phyloP scores from a whole-genome alignment of 2,113 vertebrate genomes.

The Rhinogobius similis region DNA sequence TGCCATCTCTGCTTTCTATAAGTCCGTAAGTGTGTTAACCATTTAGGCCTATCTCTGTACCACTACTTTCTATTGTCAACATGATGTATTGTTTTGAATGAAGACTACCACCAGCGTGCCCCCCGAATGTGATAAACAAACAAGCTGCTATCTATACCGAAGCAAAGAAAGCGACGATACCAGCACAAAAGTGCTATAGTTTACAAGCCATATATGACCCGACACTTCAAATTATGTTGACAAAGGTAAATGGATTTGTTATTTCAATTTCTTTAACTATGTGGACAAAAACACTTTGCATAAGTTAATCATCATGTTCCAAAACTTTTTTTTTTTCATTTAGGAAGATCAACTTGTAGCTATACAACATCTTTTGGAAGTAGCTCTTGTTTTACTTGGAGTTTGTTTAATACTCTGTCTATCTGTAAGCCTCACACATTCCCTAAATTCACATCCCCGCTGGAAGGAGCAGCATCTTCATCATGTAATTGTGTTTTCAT shows the following conservation, averaged over 20 bases:
- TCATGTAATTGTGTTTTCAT: conserved; percentile 55
- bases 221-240: conserved; percentile 71
- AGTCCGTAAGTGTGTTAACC: conserved; percentile 65
- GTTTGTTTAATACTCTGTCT: conserved; percentile 72
- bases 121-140: conserved; percentile 31
- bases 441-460: conserved; percentile 26
- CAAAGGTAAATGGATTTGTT: conserved; percentile 57
- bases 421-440: conserved; percentile 52
- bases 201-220: conserved; percentile 66
- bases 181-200: conserved; percentile 63
- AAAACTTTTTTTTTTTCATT: conserved; percentile 16
- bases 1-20: conserved; percentile 64
- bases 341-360: conserved; percentile 71
- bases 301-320: not conserved
- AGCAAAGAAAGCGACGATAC: conserved; percentile 17
- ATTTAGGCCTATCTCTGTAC: conserved; percentile 1
- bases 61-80: not conserved
- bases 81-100: not conserved
- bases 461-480: conserved; percentile 53
- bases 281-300: not conserved
- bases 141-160: conserved; percentile 44
- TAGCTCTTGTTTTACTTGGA: conserved; percentile 63
- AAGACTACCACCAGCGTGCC: conserved; percentile 70
- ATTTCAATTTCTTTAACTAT: conserved; percentile 50
- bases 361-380: conserved; percentile 68